Conservation (phyloP, 2,113 vertebrate genomes). For the Ailuropoda melanoleuca region DNA sequence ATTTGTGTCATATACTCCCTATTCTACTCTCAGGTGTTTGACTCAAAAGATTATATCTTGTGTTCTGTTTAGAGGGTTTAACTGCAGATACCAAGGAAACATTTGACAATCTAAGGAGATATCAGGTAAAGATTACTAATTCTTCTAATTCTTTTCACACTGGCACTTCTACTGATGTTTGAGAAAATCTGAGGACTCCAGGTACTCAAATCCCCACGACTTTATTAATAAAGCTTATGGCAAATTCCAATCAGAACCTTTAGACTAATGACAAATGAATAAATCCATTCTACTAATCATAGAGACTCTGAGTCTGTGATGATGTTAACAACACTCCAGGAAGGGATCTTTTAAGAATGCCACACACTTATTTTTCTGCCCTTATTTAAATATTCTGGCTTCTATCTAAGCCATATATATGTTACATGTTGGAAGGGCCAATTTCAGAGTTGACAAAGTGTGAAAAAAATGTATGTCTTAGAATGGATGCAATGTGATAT, state of each 20-base stretch:
- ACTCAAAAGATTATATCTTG: slow-evolving; percentile 14
- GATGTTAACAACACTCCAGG: not conserved
- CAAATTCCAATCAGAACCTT: slow-evolving; percentile 14
- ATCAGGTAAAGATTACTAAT: slow-evolving; percentile 7
- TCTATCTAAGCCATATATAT: not conserved
- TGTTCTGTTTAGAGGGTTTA: not conserved
- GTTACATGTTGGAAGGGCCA: not conserved
- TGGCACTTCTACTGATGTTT: not conserved
- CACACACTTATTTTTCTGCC: not conserved
- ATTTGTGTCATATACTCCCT: not conserved
- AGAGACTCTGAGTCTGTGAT: not conserved
- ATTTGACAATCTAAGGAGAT: slow-evolving; percentile 25
- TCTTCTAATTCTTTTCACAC: slow-evolving; percentile 45
- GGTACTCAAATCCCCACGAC: not conserved
- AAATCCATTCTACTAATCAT: slow-evolving; percentile 28
- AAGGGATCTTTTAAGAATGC: not conserved
- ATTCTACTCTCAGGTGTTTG: not conserved
- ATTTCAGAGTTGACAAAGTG: not conserved
- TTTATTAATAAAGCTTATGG: slow-evolving; percentile 38
- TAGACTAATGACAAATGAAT: slow-evolving; percentile 29
- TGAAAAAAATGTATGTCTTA: not conserved
- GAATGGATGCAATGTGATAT: not conserved
- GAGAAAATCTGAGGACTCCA: slow-evolving; percentile 25
- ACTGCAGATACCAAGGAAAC: not conserved
- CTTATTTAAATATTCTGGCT: slow-evolving; percentile 13